phyloP scores from a whole-genome alignment of 2,797 vertebrate species.

The Oryzias dopingdopingensis region DNA sequence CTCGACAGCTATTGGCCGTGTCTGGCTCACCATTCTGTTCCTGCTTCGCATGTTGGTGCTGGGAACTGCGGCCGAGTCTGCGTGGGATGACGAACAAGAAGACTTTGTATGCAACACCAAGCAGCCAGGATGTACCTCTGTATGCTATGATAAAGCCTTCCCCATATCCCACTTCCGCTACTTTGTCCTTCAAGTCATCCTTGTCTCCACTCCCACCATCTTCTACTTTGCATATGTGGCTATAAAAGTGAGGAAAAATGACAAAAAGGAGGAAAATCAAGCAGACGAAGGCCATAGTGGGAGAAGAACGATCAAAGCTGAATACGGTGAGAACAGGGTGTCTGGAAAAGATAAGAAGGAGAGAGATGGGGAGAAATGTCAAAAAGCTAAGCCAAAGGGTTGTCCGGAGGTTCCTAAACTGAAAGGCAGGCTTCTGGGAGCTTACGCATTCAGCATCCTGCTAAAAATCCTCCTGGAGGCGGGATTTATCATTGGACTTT shows the following conservation, averaged over 20 bases:
- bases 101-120: slow-evolving; percentile 81
- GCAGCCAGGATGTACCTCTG: slow-evolving; percentile 79
- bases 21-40: slow-evolving; percentile 85
- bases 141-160: slow-evolving; percentile 85
- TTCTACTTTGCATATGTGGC: slow-evolving; percentile 83
- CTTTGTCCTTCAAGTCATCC: slow-evolving; percentile 83
- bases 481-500: slow-evolving; percentile 78
- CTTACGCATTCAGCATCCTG: slow-evolving; percentile 76
- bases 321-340: slow-evolving; percentile 8
- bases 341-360: slow-evolving; percentile 42
- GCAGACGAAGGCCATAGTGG: slow-evolving; percentile 14
- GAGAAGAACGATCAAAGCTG: background rate
- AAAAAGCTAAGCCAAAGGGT: background rate
- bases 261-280: slow-evolving; percentile 14
- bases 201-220: slow-evolving; percentile 82
- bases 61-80: slow-evolving; percentile 79
- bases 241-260: slow-evolving; percentile 42
- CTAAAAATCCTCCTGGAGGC: slow-evolving; percentile 76
- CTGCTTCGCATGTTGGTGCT: slow-evolving; percentile 83
- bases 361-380: slow-evolving; percentile 28
- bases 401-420: slow-evolving; percentile 53
- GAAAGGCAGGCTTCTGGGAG: slow-evolving; percentile 75
- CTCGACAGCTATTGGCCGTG: slow-evolving; percentile 78
- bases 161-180: slow-evolving; percentile 86
- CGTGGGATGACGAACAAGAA: slow-evolving; percentile 83